A percentile compares a stretch with the other conserved stretches of the same genome.
These are phyloP conservation scores for Grapholita molesta DNA, from an alignment of 1,140 invertebrate species.

Conservation along the genomic window DNA sequence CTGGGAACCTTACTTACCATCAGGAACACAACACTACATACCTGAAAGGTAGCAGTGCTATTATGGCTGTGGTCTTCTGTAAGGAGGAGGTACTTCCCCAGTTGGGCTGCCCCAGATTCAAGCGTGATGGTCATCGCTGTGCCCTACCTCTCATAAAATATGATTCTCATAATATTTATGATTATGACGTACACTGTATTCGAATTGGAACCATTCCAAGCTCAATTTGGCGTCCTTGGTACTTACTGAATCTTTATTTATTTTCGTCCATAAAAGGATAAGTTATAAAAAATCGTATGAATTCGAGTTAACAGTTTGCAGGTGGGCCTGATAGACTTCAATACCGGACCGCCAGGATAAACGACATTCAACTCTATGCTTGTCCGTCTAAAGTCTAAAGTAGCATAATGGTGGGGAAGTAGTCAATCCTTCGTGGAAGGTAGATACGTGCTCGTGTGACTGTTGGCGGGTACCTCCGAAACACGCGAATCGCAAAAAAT, in stretches of 20 bases:
- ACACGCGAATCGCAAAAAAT: neutral
- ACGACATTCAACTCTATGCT: neutral
- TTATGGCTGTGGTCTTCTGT: too few relatives aligned
- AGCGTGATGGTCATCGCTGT: too few relatives aligned
- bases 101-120: too few relatives aligned
- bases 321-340: neutral
- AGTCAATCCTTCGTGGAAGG: conserved; percentile 18
- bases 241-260: neutral
- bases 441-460: conserved; percentile 20
- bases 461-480: conserved; percentile 25
- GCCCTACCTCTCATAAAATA: too few relatives aligned
- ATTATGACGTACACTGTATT: neutral
- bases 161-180: neutral
- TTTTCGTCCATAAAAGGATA: neutral
- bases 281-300: too few relatives aligned
- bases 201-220: neutral
- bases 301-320: neutral
- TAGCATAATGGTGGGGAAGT: neutral
- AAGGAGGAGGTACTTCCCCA: too few relatives aligned
- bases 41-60: too few relatives aligned
- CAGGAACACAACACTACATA: too few relatives aligned
- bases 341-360: neutral
- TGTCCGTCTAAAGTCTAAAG: neutral
- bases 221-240: neutral
- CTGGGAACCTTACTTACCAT: too few relatives aligned